Evolutionary conservation across 2,797 vertebrate species (phyloP), one percentile per base, ranked within the genome.

Genomic region (Hydrolagus colliei): DNA sequence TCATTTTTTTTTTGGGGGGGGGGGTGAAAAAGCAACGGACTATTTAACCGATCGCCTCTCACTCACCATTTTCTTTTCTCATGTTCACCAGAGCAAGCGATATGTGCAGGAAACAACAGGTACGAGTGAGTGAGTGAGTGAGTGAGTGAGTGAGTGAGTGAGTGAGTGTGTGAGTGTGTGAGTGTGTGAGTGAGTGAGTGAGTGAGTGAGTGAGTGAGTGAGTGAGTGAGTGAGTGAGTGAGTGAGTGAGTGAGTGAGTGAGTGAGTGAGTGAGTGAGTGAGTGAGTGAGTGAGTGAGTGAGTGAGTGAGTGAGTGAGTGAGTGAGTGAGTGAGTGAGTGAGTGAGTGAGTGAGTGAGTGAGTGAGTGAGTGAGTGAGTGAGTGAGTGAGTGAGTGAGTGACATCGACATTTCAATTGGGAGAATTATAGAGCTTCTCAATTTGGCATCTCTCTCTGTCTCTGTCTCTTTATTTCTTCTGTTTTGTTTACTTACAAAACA

Each of bases 41-140:
- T 84, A 41, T 84, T 18, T 71, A 71, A 71, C 4, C 2, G 8
- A 11, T 82, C 8, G 16, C n/a, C 71, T 41, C n/a, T 67, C 65
- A 27, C 18, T 71, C 41, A 52, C 12, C 68, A 41, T 35, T 77
- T 79, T 79, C 41, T 20, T 16, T 20, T 2, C 41, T 63, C 41
- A 52, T 6, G 41, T 52, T 52, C 41, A 52, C 68, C 65, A 84
- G 79, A 71, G 52, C 65, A 71, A 35, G 7, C 4, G 41, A 84
- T 52, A 11, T 84, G 79, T 84, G 32, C 67, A 68, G 32, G 79
- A 9, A 71, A n/a, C 20, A 84, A 71, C 10, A 84, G 79, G 79
- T 84, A 71, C 12, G 79, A 41, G 2, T 8, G 35, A 76, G 18
- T 59, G 11, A 52, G 18, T 20, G 9, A 9, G 10, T 35, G 10